phyloP scores from a whole-genome alignment of 2,888 invertebrate species.

The Agrotis puta region DNA sequence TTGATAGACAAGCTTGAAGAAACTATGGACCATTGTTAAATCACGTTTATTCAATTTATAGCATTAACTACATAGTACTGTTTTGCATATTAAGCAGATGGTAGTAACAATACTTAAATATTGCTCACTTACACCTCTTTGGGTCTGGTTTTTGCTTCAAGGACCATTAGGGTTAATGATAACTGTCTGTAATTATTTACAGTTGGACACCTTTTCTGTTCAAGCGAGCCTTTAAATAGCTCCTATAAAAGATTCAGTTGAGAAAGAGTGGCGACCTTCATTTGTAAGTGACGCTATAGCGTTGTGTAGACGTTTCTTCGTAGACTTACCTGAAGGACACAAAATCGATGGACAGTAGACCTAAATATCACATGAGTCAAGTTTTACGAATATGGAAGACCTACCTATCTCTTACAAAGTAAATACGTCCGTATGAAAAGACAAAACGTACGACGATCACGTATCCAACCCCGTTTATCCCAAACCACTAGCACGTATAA shows the following conservation, averaged over 20 bases:
- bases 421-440: slow-evolving; percentile 55
- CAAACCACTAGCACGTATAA: slow-evolving; percentile 58
- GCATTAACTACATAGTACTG: too few species aligned
- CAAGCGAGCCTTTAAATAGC: slow-evolving; percentile 9
- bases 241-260: slow-evolving; percentile 28
- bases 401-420: slow-evolving; percentile 52
- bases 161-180: slow-evolving; percentile 13
- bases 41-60: not conserved
- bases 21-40: slow-evolving; percentile 1
- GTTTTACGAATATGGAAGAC: slow-evolving; percentile 59
- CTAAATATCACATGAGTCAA: slow-evolving; percentile 58
- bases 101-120: not conserved
- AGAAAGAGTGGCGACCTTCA: slow-evolving; percentile 5
- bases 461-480: slow-evolving; percentile 59
- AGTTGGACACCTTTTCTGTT: slow-evolving; percentile 10
- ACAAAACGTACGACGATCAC: slow-evolving; percentile 61
- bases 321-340: slow-evolving; percentile 51
- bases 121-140: not conserved
- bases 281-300: slow-evolving; percentile 22
- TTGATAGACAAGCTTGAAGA: not conserved
- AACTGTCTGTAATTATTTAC: slow-evolving; percentile 21
- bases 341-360: slow-evolving; percentile 61
- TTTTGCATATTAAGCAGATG: slow-evolving; percentile 1
- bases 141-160: not conserved
- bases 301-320: slow-evolving; percentile 35